Evolutionary conservation across 2,797 vertebrate genomes (phyloP).

Genomic region (Muscicapa striata): DNA sequence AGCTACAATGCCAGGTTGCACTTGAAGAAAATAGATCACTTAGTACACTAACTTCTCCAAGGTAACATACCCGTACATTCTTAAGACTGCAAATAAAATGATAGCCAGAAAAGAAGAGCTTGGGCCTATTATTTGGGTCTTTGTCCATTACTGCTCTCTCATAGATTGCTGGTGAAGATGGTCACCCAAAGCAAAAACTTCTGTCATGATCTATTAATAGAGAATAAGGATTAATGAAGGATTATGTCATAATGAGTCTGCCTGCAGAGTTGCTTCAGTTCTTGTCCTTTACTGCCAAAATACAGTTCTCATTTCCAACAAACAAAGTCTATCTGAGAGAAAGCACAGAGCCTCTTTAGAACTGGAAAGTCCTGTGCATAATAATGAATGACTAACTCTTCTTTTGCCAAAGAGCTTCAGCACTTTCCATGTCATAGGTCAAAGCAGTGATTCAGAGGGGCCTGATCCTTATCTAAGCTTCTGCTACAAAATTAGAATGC

Average conservation of each 20-base stretch:
- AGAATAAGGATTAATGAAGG: constrained; percentile 84
- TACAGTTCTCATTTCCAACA: constrained; percentile 88
- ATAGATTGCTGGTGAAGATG: constrained; percentile 67
- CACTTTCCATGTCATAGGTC: constrained; percentile 88
- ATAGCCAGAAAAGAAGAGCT: constrained; percentile 36
- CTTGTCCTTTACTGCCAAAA: constrained; percentile 85
- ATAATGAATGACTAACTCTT: constrained; percentile 87
- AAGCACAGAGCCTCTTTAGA: constrained; percentile 87
- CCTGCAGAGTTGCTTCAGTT: constrained; percentile 78
- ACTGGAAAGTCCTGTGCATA: constrained; percentile 85
- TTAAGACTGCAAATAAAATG: constrained; percentile 34
- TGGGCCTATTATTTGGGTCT: constrained; percentile 33
- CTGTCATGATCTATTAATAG: constrained; percentile 87
- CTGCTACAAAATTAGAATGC: constrained; percentile 83
- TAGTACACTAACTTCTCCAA: neutral
- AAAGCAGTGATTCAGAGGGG: constrained; percentile 84
- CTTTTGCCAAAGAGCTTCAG: constrained; percentile 82
- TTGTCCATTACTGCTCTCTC: constrained; percentile 44
- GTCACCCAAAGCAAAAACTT: constrained; percentile 78
- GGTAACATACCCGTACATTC: neutral
- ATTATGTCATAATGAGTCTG: constrained; percentile 88
- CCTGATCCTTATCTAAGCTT: constrained; percentile 89
- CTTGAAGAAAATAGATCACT: constrained; percentile 10
- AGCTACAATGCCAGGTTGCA: neutral
- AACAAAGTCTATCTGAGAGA: constrained; percentile 91